Evolutionary conservation across 2,888 invertebrate species (phyloP).

Genomic region (Machimus atricapillus): DNA sequence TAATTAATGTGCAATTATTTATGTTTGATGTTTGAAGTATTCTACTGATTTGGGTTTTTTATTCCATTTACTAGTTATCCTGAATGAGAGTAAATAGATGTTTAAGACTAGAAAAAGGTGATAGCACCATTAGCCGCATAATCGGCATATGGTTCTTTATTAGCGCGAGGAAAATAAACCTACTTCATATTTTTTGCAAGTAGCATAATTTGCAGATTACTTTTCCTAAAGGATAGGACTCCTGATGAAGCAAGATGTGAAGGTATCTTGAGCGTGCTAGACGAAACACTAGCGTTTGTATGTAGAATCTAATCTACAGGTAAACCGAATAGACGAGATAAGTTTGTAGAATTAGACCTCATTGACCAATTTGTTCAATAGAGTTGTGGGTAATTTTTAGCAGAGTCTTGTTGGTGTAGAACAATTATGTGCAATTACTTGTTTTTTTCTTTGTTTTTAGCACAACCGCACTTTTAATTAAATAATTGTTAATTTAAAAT

Average conservation of each 20-base stretch:
- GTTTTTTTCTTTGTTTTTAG: neutral
- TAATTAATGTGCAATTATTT: no score
- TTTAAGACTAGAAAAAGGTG: neutral
- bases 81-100: neutral
- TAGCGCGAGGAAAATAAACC: neutral
- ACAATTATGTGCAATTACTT: neutral
- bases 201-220: neutral
- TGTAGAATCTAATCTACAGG: neutral
- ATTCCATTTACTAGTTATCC: neutral
- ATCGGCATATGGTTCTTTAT: neutral
- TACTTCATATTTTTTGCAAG: neutral
- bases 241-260: neutral
- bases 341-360: neutral
- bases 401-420: conserved; percentile 22
- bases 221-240: neutral
- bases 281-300: neutral
- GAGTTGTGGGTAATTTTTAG: neutral
- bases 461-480: neutral
- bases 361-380: neutral
- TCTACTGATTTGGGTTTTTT: neutral
- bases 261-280: neutral
- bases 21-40: no score
- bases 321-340: neutral
- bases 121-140: neutral
- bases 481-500: neutral